Conservation (phyloP, 2,797 vertebrate genomes). For the Hippopotamyrus pictus region DNA sequence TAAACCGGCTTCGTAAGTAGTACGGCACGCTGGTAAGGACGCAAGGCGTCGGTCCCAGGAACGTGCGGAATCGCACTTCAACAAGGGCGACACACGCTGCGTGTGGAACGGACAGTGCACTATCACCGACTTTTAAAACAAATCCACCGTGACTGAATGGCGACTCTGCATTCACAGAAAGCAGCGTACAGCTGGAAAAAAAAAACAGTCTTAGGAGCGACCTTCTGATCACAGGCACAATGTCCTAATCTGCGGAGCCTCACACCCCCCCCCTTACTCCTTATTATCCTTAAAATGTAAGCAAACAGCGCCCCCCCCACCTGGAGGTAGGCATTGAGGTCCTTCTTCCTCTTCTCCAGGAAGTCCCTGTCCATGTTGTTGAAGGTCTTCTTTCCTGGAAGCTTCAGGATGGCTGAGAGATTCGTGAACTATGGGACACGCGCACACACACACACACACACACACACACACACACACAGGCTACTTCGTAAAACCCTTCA, state of each 20-base stretch:
- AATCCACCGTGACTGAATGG: neutral
- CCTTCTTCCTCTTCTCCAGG: slow-evolving; percentile 94
- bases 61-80: neutral
- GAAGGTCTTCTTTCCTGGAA: slow-evolving; percentile 97
- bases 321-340: slow-evolving; percentile 95
- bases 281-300: neutral
- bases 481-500: neutral
- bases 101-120: neutral
- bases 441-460: neutral
- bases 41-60: neutral
- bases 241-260: neutral
- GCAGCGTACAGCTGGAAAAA: neutral
- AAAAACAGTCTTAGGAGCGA: neutral
- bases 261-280: neutral
- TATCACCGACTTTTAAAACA: neutral
- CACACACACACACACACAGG: neutral
- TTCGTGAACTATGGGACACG: slow-evolving; percentile 80
- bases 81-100: neutral
- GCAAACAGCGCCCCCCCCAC: slow-evolving; percentile 49
- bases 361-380: slow-evolving; percentile 99
- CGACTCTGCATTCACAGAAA: neutral
- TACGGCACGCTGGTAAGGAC: neutral
- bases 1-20: neutral
- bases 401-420: slow-evolving; percentile 80
- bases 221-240: neutral